Evolutionary conservation across 2,797 vertebrate genomes (phyloP).

Genomic region (Sebastes trivittatus): DNA sequence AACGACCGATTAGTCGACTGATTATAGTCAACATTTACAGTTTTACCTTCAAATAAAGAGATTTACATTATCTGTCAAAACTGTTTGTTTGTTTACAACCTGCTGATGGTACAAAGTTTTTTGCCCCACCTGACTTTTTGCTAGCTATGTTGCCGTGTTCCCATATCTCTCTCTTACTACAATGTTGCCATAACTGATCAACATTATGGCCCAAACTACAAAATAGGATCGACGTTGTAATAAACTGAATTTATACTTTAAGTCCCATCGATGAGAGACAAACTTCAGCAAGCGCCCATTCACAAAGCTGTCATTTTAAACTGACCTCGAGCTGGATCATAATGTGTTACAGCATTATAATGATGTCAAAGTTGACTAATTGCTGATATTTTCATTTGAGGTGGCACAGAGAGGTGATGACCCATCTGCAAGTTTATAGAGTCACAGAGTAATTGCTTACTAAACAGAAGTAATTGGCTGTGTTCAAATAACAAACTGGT

Average conservation of each 20-base stretch:
- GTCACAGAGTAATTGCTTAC: constrained; percentile 10
- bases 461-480: constrained; percentile 6
- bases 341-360: background rate
- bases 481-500: constrained; percentile 32
- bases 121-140: background rate
- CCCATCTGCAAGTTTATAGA: background rate
- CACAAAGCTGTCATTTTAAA: constrained; percentile 5
- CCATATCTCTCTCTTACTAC: background rate
- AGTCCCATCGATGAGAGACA: background rate
- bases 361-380: constrained; percentile 7
- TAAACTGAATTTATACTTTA: background rate
- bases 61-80: background rate
- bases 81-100: background rate
- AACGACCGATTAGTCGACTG: too few species aligned
- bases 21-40: background rate
- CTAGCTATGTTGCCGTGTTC: background rate
- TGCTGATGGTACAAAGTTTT: background rate
- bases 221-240: background rate
- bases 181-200: background rate
- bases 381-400: constrained; percentile 5
- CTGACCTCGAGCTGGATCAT: background rate
- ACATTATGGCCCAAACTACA: background rate
- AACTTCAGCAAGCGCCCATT: background rate
- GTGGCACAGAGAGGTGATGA: background rate
- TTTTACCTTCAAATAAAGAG: background rate